Base-by-base conservation (phyloP, 2,113 vertebrate genomes). In the Rhynchopsitta pachyrhyncha region DNA sequence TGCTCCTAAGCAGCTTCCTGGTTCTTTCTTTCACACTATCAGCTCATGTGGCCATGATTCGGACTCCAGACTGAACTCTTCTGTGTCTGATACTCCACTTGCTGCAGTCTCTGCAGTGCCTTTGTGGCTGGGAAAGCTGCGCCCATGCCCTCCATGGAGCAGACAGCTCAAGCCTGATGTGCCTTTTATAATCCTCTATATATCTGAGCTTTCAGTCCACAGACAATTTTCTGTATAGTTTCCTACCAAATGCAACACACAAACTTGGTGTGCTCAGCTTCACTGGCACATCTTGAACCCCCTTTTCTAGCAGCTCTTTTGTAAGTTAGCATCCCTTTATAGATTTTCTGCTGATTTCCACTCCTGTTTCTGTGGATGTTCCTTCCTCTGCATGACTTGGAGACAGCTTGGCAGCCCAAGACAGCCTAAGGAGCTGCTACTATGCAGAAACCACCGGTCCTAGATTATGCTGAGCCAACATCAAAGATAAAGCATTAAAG, bases 401-500 rank as follows among this genome's bases (percentile, higher is more conserved):
- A 93, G 80, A 78, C 76, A 88, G 79, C 82, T 63, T 81, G 95
- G 82, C 85, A 95, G 87, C 46, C 55, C 67, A 53, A 93, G 42
- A 64, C 83, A 92, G 79, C 47, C 70, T 73, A 41, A 85, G 60
- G 39, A 91, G 68, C 39, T 2, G 5, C 93, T 93, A 95, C 85
- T 88, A 17, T 75, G 85, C 82, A 88, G 92, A 91, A 91, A 92
- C 84, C 1, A 17, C 70, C 90, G 46, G 87, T 93, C 85, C 68
- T 80, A 39, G 57, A 87, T 80, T 83, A 80, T 86, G 82, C 86
- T 92, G 76, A 96, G 90, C 88, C 92, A 92, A 90, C 82, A 88
- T 90, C 85, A 96, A 94, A 96, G 94, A 80, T 90, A 94, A 94
- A 96, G 90, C 85, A 85, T 75, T 92, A 92, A 90, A 95, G 88